These are phyloP conservation scores for Danaus melanippus DNA, from an alignment of 1,140 invertebrate species.

Conservation along the genomic window DNA sequence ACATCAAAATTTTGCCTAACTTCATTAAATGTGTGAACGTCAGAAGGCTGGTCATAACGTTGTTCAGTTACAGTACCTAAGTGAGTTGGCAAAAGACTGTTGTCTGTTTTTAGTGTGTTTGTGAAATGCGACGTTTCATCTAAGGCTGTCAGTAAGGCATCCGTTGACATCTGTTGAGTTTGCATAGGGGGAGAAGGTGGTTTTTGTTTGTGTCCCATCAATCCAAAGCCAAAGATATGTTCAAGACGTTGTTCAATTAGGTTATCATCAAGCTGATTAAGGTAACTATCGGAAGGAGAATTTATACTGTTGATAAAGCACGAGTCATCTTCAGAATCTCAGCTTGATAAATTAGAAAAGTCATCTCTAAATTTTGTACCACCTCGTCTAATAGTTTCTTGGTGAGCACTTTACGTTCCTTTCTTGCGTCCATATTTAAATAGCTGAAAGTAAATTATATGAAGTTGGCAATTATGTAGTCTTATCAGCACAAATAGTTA, in stretches of 20 bases:
- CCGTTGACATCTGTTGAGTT: constrained; percentile 31
- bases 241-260: constrained; percentile 31
- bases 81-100: constrained; percentile 24
- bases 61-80: constrained; percentile 24
- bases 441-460: too few relatives aligned
- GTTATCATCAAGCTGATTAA: too few relatives aligned
- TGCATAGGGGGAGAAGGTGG: constrained; percentile 17
- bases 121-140: constrained; percentile 27
- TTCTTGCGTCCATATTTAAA: too few relatives aligned
- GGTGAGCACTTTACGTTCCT: too few relatives aligned
- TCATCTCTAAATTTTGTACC: too few relatives aligned
- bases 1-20: constrained; percentile 20
- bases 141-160: constrained; percentile 31
- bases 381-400: too few relatives aligned
- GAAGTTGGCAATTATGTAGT: too few relatives aligned
- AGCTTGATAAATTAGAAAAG: too few relatives aligned
- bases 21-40: constrained; percentile 20
- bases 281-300: too few relatives aligned
- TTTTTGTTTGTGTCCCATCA: constrained; percentile 23
- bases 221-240: constrained; percentile 26
- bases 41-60: constrained; percentile 19
- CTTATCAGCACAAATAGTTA: too few relatives aligned
- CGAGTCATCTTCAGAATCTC: too few relatives aligned
- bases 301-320: too few relatives aligned
- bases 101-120: constrained; percentile 31